Evolutionary conservation across 2,888 invertebrate genomes (phyloP).

Genomic region (Imbricaverruca yamaguchii): DNA sequence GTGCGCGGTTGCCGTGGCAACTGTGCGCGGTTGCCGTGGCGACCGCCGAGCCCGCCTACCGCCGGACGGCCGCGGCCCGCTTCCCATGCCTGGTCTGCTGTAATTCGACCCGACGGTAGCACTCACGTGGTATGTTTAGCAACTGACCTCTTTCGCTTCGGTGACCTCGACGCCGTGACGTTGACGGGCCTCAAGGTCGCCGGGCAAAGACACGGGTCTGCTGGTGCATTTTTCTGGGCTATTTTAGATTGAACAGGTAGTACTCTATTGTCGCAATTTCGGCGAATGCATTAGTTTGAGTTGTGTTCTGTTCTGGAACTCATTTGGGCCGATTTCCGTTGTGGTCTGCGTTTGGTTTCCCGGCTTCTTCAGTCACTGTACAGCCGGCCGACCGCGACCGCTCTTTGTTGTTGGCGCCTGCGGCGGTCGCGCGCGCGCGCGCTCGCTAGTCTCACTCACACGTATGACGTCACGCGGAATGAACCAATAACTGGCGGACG

Average conservation of each 20-base stretch:
- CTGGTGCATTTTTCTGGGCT: slow-evolving; percentile 1
- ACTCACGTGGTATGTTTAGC: neutral
- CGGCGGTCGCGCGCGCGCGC: neutral
- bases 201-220: neutral
- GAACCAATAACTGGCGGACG: neutral
- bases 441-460: neutral
- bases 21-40: neutral
- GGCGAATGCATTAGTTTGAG: neutral
- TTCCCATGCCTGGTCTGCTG: neutral
- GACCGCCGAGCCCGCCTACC: neutral
- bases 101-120: neutral
- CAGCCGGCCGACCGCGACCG: neutral
- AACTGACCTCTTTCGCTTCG: neutral
- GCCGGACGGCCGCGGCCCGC: no score
- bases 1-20: neutral
- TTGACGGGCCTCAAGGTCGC: neutral
- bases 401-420: neutral
- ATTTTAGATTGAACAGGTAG: neutral
- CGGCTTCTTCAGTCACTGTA: neutral
- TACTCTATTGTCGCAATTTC: neutral
- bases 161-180: neutral
- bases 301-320: neutral
- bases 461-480: neutral
- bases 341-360: neutral
- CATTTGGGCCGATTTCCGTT: neutral